Evolutionary conservation across 2,888 invertebrate species (phyloP).

Genomic region (Gibbula magus): DNA sequence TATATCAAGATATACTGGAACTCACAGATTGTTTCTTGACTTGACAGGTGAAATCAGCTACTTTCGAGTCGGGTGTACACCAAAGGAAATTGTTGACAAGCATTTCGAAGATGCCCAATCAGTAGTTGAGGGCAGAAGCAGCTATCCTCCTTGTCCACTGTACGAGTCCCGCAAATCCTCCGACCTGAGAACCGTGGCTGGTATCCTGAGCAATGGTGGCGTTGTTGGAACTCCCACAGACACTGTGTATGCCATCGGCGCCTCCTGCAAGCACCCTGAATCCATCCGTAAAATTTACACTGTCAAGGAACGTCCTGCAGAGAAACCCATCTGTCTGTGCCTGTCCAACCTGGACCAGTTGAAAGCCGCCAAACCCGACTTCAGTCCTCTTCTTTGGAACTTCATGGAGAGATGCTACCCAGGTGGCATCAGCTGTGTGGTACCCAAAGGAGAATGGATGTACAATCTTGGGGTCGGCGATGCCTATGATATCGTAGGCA

Average conservation of each 20-base stretch:
- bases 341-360: conserved; percentile 57
- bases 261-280: conserved; percentile 54
- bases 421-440: conserved; percentile 58
- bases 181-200: conserved; percentile 43
- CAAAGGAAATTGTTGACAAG: conserved; percentile 45
- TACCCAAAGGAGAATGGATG: conserved; percentile 56
- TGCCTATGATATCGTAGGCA: conserved; percentile 47
- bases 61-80: conserved; percentile 57
- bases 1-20: no score
- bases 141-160: conserved; percentile 44
- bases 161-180: conserved; percentile 50
- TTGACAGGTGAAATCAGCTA: conserved; percentile 43
- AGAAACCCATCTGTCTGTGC: conserved; percentile 62
- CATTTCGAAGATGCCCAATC: conserved; percentile 44
- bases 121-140: conserved; percentile 26
- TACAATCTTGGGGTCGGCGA: conserved; percentile 49
- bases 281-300: conserved; percentile 54
- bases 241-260: conserved; percentile 61
- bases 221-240: conserved; percentile 60
- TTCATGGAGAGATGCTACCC: conserved; percentile 58
- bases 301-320: conserved; percentile 54
- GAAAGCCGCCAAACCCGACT: conserved; percentile 47
- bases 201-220: conserved; percentile 49
- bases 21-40: not conserved
- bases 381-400: conserved; percentile 53